These are phyloP conservation scores for Panzeria rudis DNA, from an alignment of 2,888 invertebrate genomes.

Conservation along the genomic window DNA sequence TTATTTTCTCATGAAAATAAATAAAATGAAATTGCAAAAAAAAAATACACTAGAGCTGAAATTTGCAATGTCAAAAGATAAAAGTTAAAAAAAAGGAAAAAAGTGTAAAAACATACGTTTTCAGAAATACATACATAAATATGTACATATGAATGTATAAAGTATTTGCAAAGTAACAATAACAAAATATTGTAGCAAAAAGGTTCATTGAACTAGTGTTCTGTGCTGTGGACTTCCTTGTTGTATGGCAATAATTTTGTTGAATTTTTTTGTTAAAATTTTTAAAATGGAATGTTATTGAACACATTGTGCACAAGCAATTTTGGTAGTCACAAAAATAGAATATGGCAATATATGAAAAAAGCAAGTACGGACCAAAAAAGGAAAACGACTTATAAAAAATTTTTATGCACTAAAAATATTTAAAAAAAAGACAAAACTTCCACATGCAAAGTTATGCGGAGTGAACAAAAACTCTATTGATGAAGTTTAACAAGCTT, in stretches of 20 bases:
- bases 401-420: neutral
- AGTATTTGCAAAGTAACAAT: conserved; percentile 7
- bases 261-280: neutral
- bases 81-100: conserved; percentile 3
- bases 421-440: neutral
- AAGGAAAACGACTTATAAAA: neutral
- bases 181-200: conserved; percentile 2
- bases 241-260: conserved; percentile 19
- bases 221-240: conserved; percentile 52
- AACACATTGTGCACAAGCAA: conserved; percentile 44
- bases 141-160: neutral
- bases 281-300: conserved; percentile 50
- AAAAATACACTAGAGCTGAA: neutral
- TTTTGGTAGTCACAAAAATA: conserved; percentile 12
- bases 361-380: neutral
- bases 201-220: conserved; percentile 59
- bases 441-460: neutral
- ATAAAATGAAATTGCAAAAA: conserved; percentile 5
- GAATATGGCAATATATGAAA: neutral
- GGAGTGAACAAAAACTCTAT: neutral
- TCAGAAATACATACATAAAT: neutral
- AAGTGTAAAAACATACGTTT: conserved; percentile 8
- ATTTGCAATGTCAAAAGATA: conserved; percentile 10
- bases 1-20: neutral
- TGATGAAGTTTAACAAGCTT: neutral